Conservation (phyloP, 2,888 invertebrate genomes). For the Lagria hirta region DNA sequence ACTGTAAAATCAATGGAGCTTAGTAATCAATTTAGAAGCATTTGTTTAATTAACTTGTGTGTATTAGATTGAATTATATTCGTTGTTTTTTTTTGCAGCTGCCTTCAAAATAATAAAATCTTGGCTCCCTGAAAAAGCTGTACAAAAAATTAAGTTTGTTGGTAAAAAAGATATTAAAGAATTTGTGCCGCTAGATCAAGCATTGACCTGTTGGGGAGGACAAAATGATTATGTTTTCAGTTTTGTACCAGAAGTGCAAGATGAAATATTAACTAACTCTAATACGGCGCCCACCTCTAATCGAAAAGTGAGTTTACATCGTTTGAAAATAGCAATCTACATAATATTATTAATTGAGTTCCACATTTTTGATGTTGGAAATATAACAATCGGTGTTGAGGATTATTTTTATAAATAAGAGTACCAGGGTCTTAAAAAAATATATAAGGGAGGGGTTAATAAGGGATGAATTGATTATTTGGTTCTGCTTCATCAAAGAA, state of each 20-base stretch:
- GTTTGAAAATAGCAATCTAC: too few species aligned
- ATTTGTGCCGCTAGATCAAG: slow-evolving; percentile 72
- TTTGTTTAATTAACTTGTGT: slow-evolving; percentile 5
- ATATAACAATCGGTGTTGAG: too few species aligned
- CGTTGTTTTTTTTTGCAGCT: slow-evolving; percentile 64
- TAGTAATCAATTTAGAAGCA: too few species aligned
- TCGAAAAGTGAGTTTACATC: slow-evolving; percentile 59
- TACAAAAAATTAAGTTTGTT: slow-evolving; percentile 84
- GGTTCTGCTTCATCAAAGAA: too few species aligned
- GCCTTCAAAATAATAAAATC: slow-evolving; percentile 89
- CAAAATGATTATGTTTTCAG: slow-evolving; percentile 70
- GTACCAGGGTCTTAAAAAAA: too few species aligned
- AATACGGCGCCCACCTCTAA: slow-evolving; percentile 51
- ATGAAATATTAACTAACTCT: slow-evolving; percentile 18
- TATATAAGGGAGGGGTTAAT: too few species aligned
- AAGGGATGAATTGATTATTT: too few species aligned
- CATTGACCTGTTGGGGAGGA: slow-evolving; percentile 80
- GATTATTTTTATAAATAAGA: too few species aligned
- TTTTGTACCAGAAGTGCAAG: slow-evolving; percentile 64
- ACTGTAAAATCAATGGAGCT: too few species aligned
- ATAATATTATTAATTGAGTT: too few species aligned
- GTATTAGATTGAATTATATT: too few species aligned
- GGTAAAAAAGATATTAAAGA: slow-evolving; percentile 73
- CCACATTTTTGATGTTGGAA: too few species aligned
- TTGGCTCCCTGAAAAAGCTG: slow-evolving; percentile 83